Evolutionary conservation across 2,888 invertebrate species (phyloP).

Genomic region (Atethmia centrago): DNA sequence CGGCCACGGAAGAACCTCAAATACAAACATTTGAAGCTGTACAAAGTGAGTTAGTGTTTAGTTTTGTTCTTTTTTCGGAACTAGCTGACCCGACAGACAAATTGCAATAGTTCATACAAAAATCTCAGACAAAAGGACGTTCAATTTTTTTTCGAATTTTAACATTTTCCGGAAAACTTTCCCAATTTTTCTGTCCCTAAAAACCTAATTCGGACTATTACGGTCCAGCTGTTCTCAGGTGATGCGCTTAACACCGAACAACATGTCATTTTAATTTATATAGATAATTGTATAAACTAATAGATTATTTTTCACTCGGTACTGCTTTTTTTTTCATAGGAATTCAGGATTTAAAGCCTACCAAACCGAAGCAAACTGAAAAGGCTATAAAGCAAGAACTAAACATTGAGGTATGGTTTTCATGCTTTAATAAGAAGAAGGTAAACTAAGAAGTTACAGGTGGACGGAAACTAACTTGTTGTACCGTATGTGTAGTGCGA

Average conservation of each 20-base stretch:
- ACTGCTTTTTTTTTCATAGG: constrained; percentile 38
- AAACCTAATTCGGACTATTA: not conserved
- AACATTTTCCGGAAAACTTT: no score
- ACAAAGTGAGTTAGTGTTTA: constrained; percentile 62
- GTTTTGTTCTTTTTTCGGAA: not conserved
- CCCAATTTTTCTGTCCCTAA: not conserved
- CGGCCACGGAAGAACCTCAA: constrained; percentile 41
- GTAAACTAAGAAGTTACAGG: not conserved
- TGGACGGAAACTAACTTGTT: not conserved
- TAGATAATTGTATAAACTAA: not conserved
- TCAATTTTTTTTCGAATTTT: no score
- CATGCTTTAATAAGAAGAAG: not conserved
- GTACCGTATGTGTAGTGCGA: constrained; percentile 10
- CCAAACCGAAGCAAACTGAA: constrained; percentile 48
- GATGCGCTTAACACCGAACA: no score
- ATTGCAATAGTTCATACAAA: no score
- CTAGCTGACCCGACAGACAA: no score
- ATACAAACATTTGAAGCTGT: constrained; percentile 63
- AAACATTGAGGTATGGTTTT: constrained; percentile 49
- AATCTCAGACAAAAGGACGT: no score
- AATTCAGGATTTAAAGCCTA: constrained; percentile 56
- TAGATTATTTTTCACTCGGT: not conserved
- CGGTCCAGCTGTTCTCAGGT: not conserved
- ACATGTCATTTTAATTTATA: not conserved
- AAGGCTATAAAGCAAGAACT: constrained; percentile 50